These are phyloP conservation scores for Hylaeus volcanicus DNA, from an alignment of 1,140 invertebrate genomes.

Conservation along the genomic window DNA sequence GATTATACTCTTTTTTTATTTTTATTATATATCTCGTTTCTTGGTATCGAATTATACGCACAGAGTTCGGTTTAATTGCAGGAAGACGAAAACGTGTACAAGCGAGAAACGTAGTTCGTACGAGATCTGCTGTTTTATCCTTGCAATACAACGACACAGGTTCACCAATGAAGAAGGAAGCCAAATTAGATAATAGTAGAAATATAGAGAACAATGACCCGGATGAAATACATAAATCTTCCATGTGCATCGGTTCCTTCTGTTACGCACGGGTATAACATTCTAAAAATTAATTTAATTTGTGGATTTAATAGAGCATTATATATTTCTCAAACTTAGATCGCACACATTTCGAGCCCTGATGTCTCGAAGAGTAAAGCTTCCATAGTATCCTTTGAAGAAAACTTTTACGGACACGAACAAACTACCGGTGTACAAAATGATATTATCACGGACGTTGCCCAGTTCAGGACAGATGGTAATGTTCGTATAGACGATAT, in stretches of 20 bases:
- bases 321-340: conserved; percentile 20
- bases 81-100: conserved; percentile 52
- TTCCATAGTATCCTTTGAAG: conserved; percentile 2
- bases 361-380: conserved; percentile 31
- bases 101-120: conserved; percentile 18
- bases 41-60: background rate
- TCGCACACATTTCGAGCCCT: conserved; percentile 26
- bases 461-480: conserved; percentile 69
- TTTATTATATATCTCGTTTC: background rate
- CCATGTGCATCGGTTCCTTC: conserved; percentile 34
- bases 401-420: conserved; percentile 27
- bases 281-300: background rate
- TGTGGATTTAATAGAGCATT: background rate
- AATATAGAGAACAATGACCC: conserved; percentile 11
- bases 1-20: background rate
- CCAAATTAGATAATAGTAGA: conserved; percentile 41
- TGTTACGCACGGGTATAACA: conserved; percentile 35
- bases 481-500: background rate
- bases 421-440: conserved; percentile 29
- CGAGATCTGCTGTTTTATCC: conserved; percentile 19
- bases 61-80: conserved; percentile 34
- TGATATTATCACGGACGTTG: conserved; percentile 50
- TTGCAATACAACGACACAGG: conserved; percentile 10
- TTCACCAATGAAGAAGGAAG: conserved; percentile 54
- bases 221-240: conserved; percentile 31